phyloP scores from a whole-genome alignment of 2,888 invertebrate species.

The Malthinus seriepunctatus region DNA sequence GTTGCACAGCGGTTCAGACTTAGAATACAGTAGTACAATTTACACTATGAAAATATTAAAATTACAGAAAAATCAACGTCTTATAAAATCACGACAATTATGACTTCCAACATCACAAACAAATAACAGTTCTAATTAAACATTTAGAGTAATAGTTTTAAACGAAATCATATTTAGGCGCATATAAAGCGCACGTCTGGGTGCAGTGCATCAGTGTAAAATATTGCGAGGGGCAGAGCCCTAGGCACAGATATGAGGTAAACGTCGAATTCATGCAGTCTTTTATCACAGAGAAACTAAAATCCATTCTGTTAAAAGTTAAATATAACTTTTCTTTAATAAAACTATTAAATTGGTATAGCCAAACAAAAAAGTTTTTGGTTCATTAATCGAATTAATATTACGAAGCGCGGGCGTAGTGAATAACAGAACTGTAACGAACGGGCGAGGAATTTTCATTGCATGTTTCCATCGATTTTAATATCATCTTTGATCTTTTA shows the following conservation, averaged over 20 bases:
- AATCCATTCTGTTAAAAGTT: slow-evolving; percentile 23
- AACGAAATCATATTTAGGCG: slow-evolving; percentile 9
- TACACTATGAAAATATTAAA: slow-evolving; percentile 41
- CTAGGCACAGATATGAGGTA: slow-evolving; percentile 57
- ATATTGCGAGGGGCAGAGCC: slow-evolving; percentile 50
- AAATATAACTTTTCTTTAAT: slow-evolving; percentile 9
- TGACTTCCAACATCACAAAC: slow-evolving; percentile 26
- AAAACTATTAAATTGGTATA: slow-evolving; percentile 7
- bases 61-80: slow-evolving; percentile 37
- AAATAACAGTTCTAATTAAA: slow-evolving; percentile 24
- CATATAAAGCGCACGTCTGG: slow-evolving; percentile 19
- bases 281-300: slow-evolving; percentile 55
- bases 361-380: slow-evolving; percentile 7
- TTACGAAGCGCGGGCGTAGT: slow-evolving; percentile 76
- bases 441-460: slow-evolving; percentile 43
- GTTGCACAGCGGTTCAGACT: slow-evolving; percentile 47
- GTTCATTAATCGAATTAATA: slow-evolving; percentile 18
- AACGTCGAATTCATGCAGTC: slow-evolving; percentile 46
- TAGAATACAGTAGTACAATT: slow-evolving; percentile 52
- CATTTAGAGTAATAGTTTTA: slow-evolving; percentile 15
- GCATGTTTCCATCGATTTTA: slow-evolving; percentile 63
- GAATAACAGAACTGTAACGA: slow-evolving; percentile 75
- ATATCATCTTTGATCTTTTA: slow-evolving; percentile 77
- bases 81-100: slow-evolving; percentile 40
- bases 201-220: slow-evolving; percentile 28